Percentiles rank a stretch among this genome's conserved stretches.
These are phyloP conservation scores for Chloropsis hardwickii DNA, from an alignment of 2,113 vertebrate genomes.

Conservation along the genomic window DNA sequence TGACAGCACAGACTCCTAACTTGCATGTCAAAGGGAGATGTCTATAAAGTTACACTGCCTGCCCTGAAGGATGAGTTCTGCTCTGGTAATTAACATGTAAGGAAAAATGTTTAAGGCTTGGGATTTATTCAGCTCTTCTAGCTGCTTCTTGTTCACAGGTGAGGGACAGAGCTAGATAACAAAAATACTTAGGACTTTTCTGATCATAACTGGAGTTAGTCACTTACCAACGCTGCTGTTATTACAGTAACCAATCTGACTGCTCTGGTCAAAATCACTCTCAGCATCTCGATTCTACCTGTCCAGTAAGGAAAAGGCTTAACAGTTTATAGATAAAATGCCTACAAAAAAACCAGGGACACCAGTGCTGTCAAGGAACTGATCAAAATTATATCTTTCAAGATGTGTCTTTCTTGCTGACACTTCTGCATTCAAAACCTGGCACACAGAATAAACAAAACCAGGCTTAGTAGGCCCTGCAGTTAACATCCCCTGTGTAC, in stretches of 20 bases:
- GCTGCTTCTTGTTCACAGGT: background rate
- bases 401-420: background rate
- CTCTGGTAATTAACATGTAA: background rate
- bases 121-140: background rate
- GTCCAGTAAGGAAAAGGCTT: background rate
- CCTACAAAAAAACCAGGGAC: background rate
- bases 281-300: background rate
- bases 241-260: background rate
- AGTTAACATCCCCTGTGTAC: constrained; percentile 73
- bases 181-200: background rate
- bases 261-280: background rate
- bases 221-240: background rate
- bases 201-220: background rate
- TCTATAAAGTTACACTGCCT: background rate
- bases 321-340: background rate
- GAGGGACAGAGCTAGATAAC: background rate
- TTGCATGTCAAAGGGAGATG: background rate
- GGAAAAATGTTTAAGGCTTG: background rate
- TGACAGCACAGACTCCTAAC: background rate
- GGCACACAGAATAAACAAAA: constrained; percentile 64
- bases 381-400: background rate
- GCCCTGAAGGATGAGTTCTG: background rate
- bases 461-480: constrained; percentile 51
- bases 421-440: constrained; percentile 25
- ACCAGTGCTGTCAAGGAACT: background rate